These are phyloP conservation scores for Xiphophorus birchmanni DNA, from an alignment of 2,797 vertebrate genomes.

Conservation along the genomic window DNA sequence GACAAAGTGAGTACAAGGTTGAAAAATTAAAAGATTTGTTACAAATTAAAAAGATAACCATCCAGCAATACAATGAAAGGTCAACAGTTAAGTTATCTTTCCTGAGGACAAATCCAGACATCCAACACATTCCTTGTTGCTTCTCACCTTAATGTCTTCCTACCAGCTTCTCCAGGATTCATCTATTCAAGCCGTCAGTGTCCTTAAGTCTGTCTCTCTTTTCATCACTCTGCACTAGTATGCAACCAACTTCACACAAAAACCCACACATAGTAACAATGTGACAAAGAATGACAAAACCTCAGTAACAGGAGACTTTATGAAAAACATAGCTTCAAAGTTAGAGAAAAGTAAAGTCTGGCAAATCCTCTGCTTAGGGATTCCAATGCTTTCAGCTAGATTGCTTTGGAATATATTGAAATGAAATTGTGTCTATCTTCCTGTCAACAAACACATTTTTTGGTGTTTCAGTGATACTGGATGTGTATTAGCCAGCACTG, in stretches of 20 bases:
- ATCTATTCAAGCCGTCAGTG: background rate
- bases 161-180: background rate
- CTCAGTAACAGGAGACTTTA: background rate
- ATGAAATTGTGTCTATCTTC: background rate
- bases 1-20: background rate
- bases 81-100: background rate
- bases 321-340: background rate
- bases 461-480: background rate
- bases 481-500: background rate
- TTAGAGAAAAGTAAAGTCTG: background rate
- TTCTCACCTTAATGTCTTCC: background rate
- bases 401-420: background rate
- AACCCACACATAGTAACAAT: background rate
- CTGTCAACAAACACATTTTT: background rate
- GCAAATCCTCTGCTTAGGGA: background rate
- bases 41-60: background rate
- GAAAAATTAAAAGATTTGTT: background rate
- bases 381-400: background rate
- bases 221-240: background rate
- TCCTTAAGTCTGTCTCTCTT: background rate
- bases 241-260: background rate
- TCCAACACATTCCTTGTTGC: background rate
- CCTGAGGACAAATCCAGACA: background rate
- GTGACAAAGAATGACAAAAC: background rate
- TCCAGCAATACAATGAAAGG: background rate